phyloP scores from a whole-genome alignment of 92 coral and sea anemone species.

The Phenganax stokvisi region DNA sequence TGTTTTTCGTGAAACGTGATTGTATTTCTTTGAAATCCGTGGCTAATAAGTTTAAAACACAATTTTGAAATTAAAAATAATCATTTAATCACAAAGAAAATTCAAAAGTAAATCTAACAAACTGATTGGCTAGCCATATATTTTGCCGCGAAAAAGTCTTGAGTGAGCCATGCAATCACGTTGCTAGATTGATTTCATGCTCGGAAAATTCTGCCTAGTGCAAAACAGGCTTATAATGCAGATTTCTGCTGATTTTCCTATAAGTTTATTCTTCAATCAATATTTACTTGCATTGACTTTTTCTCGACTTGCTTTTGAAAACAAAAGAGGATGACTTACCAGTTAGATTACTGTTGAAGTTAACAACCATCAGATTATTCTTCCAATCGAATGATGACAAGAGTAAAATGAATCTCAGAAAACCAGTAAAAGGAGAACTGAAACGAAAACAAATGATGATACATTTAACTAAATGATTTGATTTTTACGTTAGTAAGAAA shows the following conservation, averaged over 20 bases:
- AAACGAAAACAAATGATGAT: neutral
- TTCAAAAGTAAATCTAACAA: too few relatives aligned
- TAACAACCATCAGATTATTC: conserved; percentile 64
- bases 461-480: neutral
- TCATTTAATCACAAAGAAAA: too few relatives aligned
- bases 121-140: too few relatives aligned
- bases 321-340: conserved; percentile 39
- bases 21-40: conserved; percentile 72
- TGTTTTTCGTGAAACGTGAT: conserved; percentile 65
- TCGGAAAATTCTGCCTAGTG: too few relatives aligned
- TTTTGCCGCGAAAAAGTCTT: too few relatives aligned
- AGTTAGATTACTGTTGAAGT: conserved; percentile 71
- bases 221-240: too few relatives aligned
- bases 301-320: too few relatives aligned
- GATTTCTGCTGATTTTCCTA: too few relatives aligned
- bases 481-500: too few relatives aligned
- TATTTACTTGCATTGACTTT: neutral
- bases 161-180: too few relatives aligned
- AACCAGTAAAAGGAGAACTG: conserved; percentile 75
- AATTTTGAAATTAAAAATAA: neutral
- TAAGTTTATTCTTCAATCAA: neutral
- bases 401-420: conserved; percentile 72
- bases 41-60: conserved; percentile 37
- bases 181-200: too few relatives aligned
- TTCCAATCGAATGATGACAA: conserved; percentile 82